Evolutionary conservation across 2,888 invertebrate genomes (phyloP).

Genomic region (Tachina lurida): DNA sequence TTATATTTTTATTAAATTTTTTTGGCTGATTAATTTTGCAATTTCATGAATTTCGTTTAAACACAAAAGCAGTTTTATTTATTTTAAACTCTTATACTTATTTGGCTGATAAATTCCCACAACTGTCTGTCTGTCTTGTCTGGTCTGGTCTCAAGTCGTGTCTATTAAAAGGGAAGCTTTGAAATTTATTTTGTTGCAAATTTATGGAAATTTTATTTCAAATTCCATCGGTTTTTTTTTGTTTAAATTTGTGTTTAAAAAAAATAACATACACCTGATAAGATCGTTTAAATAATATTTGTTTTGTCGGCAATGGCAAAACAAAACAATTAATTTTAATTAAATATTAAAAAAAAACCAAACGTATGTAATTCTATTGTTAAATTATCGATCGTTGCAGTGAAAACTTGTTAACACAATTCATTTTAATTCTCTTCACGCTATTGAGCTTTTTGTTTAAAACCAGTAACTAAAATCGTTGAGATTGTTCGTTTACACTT

Average conservation of each 20-base stretch:
- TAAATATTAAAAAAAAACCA: conserved; percentile 6
- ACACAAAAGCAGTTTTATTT: not conserved
- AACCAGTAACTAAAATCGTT: not conserved
- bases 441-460: not conserved
- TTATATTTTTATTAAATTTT: not conserved
- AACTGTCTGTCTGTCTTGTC: conserved; percentile 41
- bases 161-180: not conserved
- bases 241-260: not conserved
- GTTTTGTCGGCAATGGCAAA: not conserved
- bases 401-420: not conserved
- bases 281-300: conserved; percentile 4
- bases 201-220: conserved; percentile 40
- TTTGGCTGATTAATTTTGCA: conserved; percentile 19
- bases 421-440: too few relatives aligned
- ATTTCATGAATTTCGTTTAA: not conserved
- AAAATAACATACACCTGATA: not conserved
- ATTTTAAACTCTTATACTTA: not conserved
- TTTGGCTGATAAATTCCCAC: conserved; percentile 16
- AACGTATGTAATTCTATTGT: not conserved
- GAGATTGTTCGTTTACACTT: not conserved
- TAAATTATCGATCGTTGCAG: not conserved
- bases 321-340: conserved; percentile 26
- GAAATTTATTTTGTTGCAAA: not conserved
- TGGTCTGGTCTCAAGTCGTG: not conserved
- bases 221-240: not conserved